Percentiles rank a stretch among this genome's conserved stretches.
phyloP scores from a whole-genome alignment of 2,113 vertebrate genomes.

The Chloropsis hardwickii region DNA sequence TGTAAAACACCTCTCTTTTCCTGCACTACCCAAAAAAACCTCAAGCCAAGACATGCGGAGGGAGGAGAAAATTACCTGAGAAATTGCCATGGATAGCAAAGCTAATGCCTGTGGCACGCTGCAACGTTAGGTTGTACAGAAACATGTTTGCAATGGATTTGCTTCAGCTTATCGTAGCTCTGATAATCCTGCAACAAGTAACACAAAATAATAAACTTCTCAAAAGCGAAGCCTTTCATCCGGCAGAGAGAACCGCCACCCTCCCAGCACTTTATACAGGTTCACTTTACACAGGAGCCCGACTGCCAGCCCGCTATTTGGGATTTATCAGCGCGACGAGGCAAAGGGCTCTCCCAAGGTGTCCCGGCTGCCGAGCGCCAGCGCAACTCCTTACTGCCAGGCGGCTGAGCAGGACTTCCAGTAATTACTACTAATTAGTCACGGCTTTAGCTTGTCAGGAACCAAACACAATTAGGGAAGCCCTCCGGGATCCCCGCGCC shows the following conservation, averaged over 20 bases:
- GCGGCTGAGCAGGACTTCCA: fast-evolving
- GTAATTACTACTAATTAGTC: background rate
- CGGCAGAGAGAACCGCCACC: fast-evolving
- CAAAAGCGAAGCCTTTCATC: background rate
- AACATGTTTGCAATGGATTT: constrained; percentile 79
- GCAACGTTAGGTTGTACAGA: constrained; percentile 94
- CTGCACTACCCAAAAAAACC: fast-evolving
- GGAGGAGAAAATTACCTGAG: constrained; percentile 78
- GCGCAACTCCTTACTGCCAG: background rate
- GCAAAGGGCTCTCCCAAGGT: background rate
- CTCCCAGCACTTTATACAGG: fast-evolving
- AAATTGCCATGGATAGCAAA: constrained; percentile 99
- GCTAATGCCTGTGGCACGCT: constrained; percentile 94
- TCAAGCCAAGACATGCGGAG: fast-evolving
- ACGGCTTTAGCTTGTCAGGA: fast-evolving
- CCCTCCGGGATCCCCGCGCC: fast-evolving
- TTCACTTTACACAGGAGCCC: fast-evolving
- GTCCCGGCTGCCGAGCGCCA: background rate
- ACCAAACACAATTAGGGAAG: fast-evolving
- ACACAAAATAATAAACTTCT: background rate
- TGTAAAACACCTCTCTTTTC: fast-evolving
- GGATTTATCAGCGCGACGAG: fast-evolving
- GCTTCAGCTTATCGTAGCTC: background rate
- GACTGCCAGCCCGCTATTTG: fast-evolving
- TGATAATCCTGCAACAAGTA: background rate